Base-by-base conservation (phyloP, 2,888 invertebrate genomes). In the Hoplodrina ambigua region DNA sequence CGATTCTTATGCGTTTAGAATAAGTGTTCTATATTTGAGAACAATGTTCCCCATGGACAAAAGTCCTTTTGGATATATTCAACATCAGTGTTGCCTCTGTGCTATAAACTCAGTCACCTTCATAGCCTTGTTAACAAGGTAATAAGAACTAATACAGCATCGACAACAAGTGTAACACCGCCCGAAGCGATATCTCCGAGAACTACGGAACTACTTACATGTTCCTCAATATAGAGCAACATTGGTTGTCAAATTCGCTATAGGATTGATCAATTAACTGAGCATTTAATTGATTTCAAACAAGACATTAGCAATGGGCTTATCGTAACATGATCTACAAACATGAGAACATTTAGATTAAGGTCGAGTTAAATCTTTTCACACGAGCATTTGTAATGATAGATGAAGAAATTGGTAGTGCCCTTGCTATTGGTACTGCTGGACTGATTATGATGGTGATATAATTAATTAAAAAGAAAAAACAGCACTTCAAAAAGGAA, bases 261-360 rank as follows among this genome's bases (percentile, higher is more conserved):
- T 17, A 19, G 20, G 20, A 52, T 50, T 56, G 30, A 72, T 60
- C 37, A 30, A 72, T 60, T 72, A 63, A 55, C 52, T n/a, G 17
- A 61, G 50, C 11, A 57, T 50, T 50, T 66, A 71, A 78, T 78
- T 52, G 79, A 66, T 72, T 78, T 60, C 54, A 67, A 62, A 78
- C 59, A 78, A 70, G 60, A 10, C 59, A 67, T 74, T 80, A 61
- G 62, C 52, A 54, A 63, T 66, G 11, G 41, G 20, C 2, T 63
- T 78, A 78, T 78, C 82, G 56, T 46, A 66, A 81, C 72, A 63
- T 66, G 79, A 78, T 82, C 82, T 82, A 82, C 66, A 78, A 78
- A 78, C 82, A 63, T 59, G 17, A 62, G 61, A 68, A 30, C 83
- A 60, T 65, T 25, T 79, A 50, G 20, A 62, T 56, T 58, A 61